Evolutionary conservation across 2,797 vertebrate species (phyloP), one percentile per base, ranked within the genome.

Genomic region (Enteromius afrohamiltoni): DNA sequence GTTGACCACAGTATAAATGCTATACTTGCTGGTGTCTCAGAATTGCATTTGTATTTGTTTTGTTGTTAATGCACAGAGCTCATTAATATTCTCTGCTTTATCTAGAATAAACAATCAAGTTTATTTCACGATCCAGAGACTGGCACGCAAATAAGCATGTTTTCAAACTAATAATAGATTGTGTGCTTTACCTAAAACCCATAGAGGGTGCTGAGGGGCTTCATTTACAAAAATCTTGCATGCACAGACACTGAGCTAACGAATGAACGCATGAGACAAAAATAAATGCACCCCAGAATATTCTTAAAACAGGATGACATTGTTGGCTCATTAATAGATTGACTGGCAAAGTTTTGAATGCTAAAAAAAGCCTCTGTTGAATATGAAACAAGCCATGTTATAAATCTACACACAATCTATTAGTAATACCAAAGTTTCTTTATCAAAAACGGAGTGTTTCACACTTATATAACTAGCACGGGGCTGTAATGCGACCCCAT

Each of bases 241-340:
- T 93, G 90, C 87, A 90, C 91, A 94, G 93, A 94, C 93, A 85
- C 91, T 93, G 91, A 93, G 92, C 91, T 93, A 94, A 95, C 93
- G 93, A 92, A 85, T 93, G 94, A 94, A 92, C 92, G 94, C 94
- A 94, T 91, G 88, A 87, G 93, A 94, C 94, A 93, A 93, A 95
- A 95, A 95, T 95, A 95, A 95, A 92, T 90, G 91, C 90, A 93
- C 94, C 93, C 90, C 81, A 94, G 93, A 94, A 90, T 91, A 93
- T 88, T 94, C 92, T 91, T 88, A 94, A 95, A 94, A 93, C 93
- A 80, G 89, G 90, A 91, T 64, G 68, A 70, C 81, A 84, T 83
- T 77, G 81, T 77, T 85, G 79, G 58, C 69, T 84, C 67, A 64
- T 77, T 51, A 85, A 85, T 81, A 79, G 77, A 65, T 26, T 79